These are phyloP conservation scores for fruit fly (Drosophila melanogaster) DNA, from an alignment of 1,140 invertebrate genomes.

Conservation along the genomic window DNA sequence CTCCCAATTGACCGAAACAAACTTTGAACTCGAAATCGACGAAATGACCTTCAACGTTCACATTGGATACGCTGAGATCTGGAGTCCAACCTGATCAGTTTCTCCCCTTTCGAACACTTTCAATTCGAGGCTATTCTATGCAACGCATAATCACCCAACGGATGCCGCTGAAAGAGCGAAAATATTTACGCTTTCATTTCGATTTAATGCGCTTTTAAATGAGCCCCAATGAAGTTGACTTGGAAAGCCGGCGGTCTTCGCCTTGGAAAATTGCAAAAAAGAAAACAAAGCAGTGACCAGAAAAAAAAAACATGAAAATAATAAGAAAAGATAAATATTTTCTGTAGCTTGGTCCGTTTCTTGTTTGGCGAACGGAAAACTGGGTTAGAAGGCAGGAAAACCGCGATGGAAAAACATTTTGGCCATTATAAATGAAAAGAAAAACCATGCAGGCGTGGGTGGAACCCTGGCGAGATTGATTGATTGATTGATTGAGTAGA, in stretches of 20 bases:
- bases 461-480: conserved; percentile 56
- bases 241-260: conserved; percentile 42
- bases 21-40: conserved; percentile 21
- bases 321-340: conserved; percentile 77
- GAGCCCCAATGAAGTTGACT: conserved; percentile 38
- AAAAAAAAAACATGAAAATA: conserved; percentile 23
- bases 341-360: conserved; percentile 48
- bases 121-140: conserved; percentile 41
- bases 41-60: conserved; percentile 56
- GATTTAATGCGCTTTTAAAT: conserved; percentile 78
- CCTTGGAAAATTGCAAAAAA: conserved; percentile 64
- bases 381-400: conserved; percentile 63
- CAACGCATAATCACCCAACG: conserved; percentile 60
- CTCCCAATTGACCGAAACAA: conserved; percentile 23
- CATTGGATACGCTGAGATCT: conserved; percentile 8
- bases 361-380: conserved; percentile 48
- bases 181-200: conserved; percentile 82
- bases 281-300: conserved; percentile 30
- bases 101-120: conserved; percentile 23
- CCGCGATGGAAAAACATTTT: conserved; percentile 14
- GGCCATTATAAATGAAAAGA: conserved; percentile 2
- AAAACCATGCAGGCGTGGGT: conserved; percentile 39
- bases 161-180: conserved; percentile 42
- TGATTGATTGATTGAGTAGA: conserved; percentile 56
- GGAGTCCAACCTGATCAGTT: neutral